Base-by-base conservation (phyloP, 2,888 invertebrate species). In the Eremobia ochroleuca region DNA sequence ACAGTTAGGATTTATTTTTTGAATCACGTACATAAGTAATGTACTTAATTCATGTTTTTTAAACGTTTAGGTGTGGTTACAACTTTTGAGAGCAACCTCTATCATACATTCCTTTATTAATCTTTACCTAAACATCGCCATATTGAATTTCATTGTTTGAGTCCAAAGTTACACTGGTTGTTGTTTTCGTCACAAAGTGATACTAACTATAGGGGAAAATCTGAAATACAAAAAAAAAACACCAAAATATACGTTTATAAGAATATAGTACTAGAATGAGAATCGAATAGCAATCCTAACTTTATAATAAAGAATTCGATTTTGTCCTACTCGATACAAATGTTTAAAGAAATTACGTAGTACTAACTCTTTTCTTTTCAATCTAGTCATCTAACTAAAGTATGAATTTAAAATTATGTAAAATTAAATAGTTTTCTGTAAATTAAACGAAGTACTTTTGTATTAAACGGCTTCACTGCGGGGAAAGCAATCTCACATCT, bases 161-260 rank as follows among this genome's bases (percentile, higher is more conserved):
- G 78, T 85, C 81, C 81, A 69, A 79, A 65, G 31, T 73, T 43
- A 70, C 46, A 79, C 77, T 67, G 70, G 72, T 81, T 82, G 72
- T 83, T 85, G 37, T 83, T 89, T 85, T 83, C 52, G n/a, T 77
- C 82, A 84, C 69, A 78, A 83, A 82, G 89, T 89, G 87, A 88
- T 88, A 88, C 77, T 85, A 83, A 83, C 75, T 76, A 73, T 87
- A 83, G 76, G 79, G 69, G 62, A 61, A 31, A 79, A 81, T 62
- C 73, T 73, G 55, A 79, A 79, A 82, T 77, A 77, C 61, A 85
- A 83, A 84, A 73, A 73, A 66, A 46, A 55, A 77, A 84, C 82
- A 84, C 82, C 77, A 81, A 81, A 73, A 64, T 80, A 80, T 73
- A 76, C 75, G 79, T 84, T 82, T 76, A 37, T 79, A 73, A 73